Evolutionary conservation across 2,113 vertebrate genomes (phyloP), one percentile per base, ranked within the genome.

Genomic region (Nyctibius bracteatus): DNA sequence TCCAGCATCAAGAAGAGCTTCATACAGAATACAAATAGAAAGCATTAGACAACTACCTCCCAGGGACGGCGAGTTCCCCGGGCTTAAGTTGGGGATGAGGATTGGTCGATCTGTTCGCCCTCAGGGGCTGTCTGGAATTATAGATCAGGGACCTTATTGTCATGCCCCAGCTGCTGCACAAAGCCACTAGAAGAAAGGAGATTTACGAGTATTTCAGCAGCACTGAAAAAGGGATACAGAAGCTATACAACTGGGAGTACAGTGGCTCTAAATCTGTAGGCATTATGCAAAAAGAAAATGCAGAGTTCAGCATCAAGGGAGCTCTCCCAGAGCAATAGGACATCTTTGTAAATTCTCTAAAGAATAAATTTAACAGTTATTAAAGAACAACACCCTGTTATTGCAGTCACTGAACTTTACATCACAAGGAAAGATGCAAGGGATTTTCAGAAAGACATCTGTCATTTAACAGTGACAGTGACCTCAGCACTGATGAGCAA

Each of bases 321-420:
- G 96, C 95, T 96, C 97, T 98, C 96, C 92, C 96, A 92, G 96
- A 98, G 98, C 97, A 97, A 94, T 92, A 98, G 98, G 97, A 98
- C 97, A 97, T 96, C 97, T 97, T 97, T 92, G 96, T 92, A 94
- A 98, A 97, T 90, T 98, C 98, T 99, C 98, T 96, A 61, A 98
- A 98, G 98, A 98, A 98, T 98, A 98, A 98, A 98, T 99, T 98
- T 99, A 99, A 98, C 98, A 99, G 98, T 98, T 99, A 99, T 98
- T 99, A 99, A 98, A 98, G 98, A 98, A 98, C 97, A 98, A 97
- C 98, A 97, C 98, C 96, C 98, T 97, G 92, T 96, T 98, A 96
- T 90, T 96, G 95, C 96, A 98, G 97, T 96, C 97, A 92, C 92
- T 98, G 98, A 98, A 99, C 98, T 98, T 97, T 98, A 98, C 98